A percentile compares a stretch with the other conserved stretches of the same genome.
Evolutionary conservation across 2,888 invertebrate genomes (phyloP).

Genomic region (Antheraea assamensis): DNA sequence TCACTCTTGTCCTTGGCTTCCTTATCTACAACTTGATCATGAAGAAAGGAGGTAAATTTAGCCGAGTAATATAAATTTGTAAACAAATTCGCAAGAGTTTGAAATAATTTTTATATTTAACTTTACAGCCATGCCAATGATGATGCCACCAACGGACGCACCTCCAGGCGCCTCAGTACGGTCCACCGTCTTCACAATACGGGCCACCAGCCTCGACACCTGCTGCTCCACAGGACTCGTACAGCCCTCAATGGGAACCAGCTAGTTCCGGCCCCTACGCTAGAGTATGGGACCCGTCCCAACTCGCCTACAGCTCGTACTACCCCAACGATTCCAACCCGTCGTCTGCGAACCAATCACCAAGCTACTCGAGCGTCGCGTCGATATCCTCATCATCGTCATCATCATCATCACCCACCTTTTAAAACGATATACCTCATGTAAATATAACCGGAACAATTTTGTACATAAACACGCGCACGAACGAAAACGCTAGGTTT

Average conservation of each 20-base stretch:
- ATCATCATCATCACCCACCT: conserved; percentile 58
- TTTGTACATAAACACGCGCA: conserved; percentile 61
- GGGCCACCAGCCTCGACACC: conserved; percentile 77
- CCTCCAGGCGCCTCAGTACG: conserved; percentile 85
- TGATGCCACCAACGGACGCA: conserved; percentile 83
- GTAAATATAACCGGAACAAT: conserved; percentile 48
- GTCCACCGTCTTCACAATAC: conserved; percentile 84
- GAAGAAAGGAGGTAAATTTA: conserved; percentile 87
- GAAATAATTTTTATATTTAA: neutral
- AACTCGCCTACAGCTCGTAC: conserved; percentile 87
- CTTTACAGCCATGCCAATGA: conserved; percentile 86
- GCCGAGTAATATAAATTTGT: neutral
- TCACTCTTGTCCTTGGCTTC: conserved; percentile 91
- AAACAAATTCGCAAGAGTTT: neutral
- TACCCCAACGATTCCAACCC: conserved; percentile 84
- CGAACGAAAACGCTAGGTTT: conserved; percentile 69
- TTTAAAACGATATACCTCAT: conserved; percentile 60
- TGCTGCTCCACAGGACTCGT: conserved; percentile 86
- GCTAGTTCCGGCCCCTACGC: conserved; percentile 89
- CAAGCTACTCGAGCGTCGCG: conserved; percentile 75
- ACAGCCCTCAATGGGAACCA: conserved; percentile 88
- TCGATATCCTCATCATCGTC: conserved; percentile 69
- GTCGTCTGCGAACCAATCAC: conserved; percentile 80
- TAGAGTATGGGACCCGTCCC: conserved; percentile 88
- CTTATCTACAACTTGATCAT: conserved; percentile 87